Evolutionary conservation across 2,888 invertebrate species (phyloP).

Genomic region (Lepetodrilus schrolli): DNA sequence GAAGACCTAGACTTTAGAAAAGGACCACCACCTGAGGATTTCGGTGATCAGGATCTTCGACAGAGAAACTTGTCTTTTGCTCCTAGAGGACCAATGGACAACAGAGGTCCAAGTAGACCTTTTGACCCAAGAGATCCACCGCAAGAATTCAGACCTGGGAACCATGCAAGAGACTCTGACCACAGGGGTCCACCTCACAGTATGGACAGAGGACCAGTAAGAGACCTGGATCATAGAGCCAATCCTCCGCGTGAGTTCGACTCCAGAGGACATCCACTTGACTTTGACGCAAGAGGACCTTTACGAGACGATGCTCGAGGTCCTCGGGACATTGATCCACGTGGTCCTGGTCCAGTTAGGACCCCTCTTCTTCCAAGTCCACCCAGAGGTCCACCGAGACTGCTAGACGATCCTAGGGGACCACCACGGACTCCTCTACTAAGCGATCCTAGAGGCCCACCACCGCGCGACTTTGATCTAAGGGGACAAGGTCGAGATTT

Average conservation of each 20-base stretch:
- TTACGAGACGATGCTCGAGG: not conserved
- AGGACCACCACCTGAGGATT: not conserved
- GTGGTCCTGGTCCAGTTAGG: not conserved
- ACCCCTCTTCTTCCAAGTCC: not conserved
- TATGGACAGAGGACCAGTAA: constrained; percentile 34
- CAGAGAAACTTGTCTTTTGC: not conserved
- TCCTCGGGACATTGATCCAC: not conserved
- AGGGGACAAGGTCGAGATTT: constrained; percentile 19
- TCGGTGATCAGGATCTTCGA: constrained; percentile 7
- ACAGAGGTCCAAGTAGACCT: not conserved
- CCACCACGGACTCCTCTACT: not conserved
- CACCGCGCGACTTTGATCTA: constrained; percentile 33
- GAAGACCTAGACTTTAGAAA: constrained; percentile 28
- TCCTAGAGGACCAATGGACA: not conserved
- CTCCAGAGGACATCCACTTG: not conserved
- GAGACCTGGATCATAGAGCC: constrained; percentile 39
- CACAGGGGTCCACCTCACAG: constrained; percentile 19
- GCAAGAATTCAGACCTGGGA: constrained; percentile 22
- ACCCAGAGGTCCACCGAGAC: constrained; percentile 25
- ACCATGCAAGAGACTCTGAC: constrained; percentile 40
- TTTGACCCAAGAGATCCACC: constrained; percentile 32
- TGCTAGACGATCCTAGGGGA: constrained; percentile 8
- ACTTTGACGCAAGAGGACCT: not conserved
- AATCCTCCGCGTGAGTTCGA: not conserved
- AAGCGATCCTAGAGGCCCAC: constrained; percentile 14